These are phyloP conservation scores for Gymnosoma rotundatum DNA, from an alignment of 2,888 invertebrate genomes.

Conservation along the genomic window DNA sequence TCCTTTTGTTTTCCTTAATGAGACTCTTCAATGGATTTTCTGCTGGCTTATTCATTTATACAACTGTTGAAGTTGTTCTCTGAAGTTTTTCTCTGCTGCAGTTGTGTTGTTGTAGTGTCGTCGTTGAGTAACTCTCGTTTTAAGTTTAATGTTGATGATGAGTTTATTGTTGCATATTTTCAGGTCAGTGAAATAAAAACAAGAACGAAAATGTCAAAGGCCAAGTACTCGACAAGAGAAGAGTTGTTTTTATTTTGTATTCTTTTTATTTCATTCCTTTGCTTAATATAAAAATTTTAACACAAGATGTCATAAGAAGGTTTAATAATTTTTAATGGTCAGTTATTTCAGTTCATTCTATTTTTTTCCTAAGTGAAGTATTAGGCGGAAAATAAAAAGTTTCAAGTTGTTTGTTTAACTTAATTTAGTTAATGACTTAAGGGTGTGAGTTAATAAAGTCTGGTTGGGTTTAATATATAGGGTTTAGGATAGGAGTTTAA, in stretches of 20 bases:
- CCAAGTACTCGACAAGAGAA: conserved; percentile 54
- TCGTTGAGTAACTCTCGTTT: conserved; percentile 53
- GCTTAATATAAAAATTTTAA: conserved; percentile 15
- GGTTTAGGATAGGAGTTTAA: neutral
- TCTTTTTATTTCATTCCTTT: conserved; percentile 13
- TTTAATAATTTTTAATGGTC: conserved; percentile 56
- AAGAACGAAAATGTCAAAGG: conserved; percentile 57
- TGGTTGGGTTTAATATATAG: too few relatives aligned
- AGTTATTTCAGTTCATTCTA: conserved; percentile 5
- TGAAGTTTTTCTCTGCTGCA: conserved; percentile 5
- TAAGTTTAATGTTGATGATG: conserved; percentile 50
- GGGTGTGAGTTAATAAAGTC: conserved; percentile 1
- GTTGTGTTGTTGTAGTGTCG: conserved; percentile 15
- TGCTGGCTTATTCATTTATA: conserved; percentile 13
- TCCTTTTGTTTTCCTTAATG: conserved; percentile 46
- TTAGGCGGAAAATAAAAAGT: conserved; percentile 1
- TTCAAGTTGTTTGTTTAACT: neutral
- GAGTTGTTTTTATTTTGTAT: neutral
- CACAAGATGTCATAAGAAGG: conserved; percentile 24
- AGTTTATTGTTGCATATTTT: conserved; percentile 66
- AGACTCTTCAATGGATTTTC: conserved; percentile 53
- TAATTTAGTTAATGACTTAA: conserved; percentile 26
- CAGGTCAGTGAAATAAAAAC: conserved; percentile 57
- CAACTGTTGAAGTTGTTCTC: conserved; percentile 53
- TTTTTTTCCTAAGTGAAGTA: conserved; percentile 1